A percentile compares a stretch with the other conserved stretches of the same genome.
Conservation (phyloP, 1,140 invertebrate genomes). For the Teleopsis dalmanni region DNA sequence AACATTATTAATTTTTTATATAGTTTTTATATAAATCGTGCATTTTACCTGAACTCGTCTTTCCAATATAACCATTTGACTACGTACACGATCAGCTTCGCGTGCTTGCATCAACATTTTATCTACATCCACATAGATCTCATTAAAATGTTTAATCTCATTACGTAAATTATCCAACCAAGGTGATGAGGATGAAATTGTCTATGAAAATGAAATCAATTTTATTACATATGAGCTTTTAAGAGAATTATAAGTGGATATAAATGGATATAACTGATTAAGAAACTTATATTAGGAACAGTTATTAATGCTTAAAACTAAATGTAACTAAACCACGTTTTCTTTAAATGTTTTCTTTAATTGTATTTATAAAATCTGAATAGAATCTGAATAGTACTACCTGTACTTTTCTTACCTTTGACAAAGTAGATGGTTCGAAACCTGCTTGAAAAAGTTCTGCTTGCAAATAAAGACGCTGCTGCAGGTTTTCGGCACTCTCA, state of each 20-base stretch:
- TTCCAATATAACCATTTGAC: constrained; percentile 60
- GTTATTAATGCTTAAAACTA: too few species aligned
- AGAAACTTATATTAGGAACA: too few species aligned
- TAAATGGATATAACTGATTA: too few species aligned
- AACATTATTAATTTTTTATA: not conserved
- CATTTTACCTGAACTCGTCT: constrained; percentile 57
- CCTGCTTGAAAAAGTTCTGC: constrained; percentile 80
- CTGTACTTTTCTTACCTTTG: constrained; percentile 52
- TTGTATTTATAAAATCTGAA: too few species aligned
- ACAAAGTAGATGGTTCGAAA: constrained; percentile 61
- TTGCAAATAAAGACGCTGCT: constrained; percentile 80
- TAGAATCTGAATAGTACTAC: too few species aligned
- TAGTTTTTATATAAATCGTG: not conserved
- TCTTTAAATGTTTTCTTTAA: too few species aligned
- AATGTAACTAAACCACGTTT: too few species aligned
- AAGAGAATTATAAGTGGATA: too few species aligned
- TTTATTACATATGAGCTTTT: too few species aligned
- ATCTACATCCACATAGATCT: constrained; percentile 64
- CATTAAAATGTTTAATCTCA: constrained; percentile 64
- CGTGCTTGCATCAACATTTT: constrained; percentile 38
- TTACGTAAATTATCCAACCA: constrained; percentile 51
- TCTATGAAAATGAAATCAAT: constrained; percentile 36
- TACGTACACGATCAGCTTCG: constrained; percentile 39
- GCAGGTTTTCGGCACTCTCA: constrained; percentile 61
- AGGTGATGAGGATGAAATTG: constrained; percentile 47